Percentiles rank a stretch among this genome's conserved stretches.
Conservation (phyloP, 2,797 vertebrate genomes). For the Fistularia tabacaria region DNA sequence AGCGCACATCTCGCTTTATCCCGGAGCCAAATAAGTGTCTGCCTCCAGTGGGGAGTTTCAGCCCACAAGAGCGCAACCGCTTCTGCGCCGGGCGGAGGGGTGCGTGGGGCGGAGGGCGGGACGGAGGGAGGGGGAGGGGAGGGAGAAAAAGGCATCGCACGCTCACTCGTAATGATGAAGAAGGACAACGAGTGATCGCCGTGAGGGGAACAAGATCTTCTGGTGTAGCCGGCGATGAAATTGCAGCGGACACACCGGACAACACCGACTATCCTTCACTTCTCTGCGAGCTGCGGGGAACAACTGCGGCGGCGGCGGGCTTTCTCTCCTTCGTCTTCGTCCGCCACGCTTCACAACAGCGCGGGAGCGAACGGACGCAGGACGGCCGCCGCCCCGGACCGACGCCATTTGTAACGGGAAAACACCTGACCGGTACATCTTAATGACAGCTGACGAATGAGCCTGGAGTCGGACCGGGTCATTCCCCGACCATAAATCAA, state of each 20-base stretch:
- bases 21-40: conserved; percentile 71
- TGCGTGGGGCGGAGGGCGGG: conserved; percentile 19
- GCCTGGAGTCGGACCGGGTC: conserved; percentile 57
- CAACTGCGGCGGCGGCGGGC: conserved; percentile 5
- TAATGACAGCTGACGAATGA: conserved; percentile 75
- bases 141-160: conserved; percentile 3
- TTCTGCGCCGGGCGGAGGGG: conserved; percentile 42
- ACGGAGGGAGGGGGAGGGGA: conserved; percentile 4
- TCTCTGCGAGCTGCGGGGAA: too few relatives aligned
- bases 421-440: conserved; percentile 71
- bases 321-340: conserved; percentile 23
- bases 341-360: conserved; percentile 15
- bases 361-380: conserved; percentile 33
- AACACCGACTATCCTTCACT: conserved; percentile 12
- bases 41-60: conserved; percentile 65
- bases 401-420: conserved; percentile 56
- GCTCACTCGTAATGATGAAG: conserved; percentile 55
- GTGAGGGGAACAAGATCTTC: conserved; percentile 44
- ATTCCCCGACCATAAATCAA: conserved; percentile 70
- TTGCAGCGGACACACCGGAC: conserved; percentile 49
- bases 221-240: conserved; percentile 36
- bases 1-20: conserved; percentile 66
- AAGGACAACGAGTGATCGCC: conserved; percentile 54
- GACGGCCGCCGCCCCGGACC: conserved; percentile 21
- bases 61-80: conserved; percentile 64